Base-by-base conservation (phyloP, 1,140 invertebrate genomes). In the Ganaspis sp. region DNA sequence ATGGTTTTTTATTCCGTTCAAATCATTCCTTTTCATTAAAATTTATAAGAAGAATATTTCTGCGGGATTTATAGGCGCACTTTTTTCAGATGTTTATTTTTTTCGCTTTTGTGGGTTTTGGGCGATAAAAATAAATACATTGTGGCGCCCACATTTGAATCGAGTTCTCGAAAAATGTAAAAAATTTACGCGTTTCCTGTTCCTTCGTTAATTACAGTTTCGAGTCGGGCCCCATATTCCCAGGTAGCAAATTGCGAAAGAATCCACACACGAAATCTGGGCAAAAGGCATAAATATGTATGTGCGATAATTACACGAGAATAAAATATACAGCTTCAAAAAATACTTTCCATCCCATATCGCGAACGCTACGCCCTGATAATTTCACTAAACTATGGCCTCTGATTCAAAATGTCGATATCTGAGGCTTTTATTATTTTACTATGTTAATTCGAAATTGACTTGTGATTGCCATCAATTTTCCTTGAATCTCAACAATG, bases 361-460 rank as follows among this genome's bases (percentile, higher is more conserved):
- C 53, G 11, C 21, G 21, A 58, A 58, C 21, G 19, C 54, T 64
- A 64, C 54, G 54, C 11, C 54, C 54, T 29, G 2, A 29, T 64
- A 29, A 64, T 29, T 64, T 64, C 54, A n/a, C 54, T 17, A 49
- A 49, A 49, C 45, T 12, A 58, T 12, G 1, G 9, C 23, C 21
- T 19, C 21, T 26, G 54, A 58, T 9, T 26, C 9, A 4, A 26
- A 29, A 64, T 26, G 23, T 64, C 54, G 54, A 64, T 64, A 64
- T 64, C 54, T 26, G 54, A 64, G 26, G 9, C 23, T 64, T 64
- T 64, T 64, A 64, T 64, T 64, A 29, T 23, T 64, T 64, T 64
- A 23, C 26, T 23, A 64, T 64, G 54, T 15, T 29, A 64, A 64
- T 64, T 15, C 11, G 9, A 11, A 26, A 64, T 23, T 64, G 21